Base-by-base conservation (phyloP, 2,888 invertebrate genomes). In the Hymenopus coronatus region DNA sequence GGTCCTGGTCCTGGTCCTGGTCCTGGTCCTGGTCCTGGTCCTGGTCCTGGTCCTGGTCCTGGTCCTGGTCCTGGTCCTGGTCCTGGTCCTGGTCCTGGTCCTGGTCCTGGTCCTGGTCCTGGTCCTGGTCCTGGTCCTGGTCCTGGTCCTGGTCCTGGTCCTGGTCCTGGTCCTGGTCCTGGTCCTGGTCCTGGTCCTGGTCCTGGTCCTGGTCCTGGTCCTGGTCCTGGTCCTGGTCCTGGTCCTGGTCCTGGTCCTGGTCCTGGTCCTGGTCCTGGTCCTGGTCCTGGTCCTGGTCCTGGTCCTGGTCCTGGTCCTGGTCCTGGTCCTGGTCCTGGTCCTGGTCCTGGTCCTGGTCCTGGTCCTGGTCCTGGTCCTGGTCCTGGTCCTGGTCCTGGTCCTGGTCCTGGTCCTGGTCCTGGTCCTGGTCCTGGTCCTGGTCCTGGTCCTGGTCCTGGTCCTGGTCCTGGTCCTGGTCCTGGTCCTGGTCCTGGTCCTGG, bases 1-100 rank as follows among this genome's bases (percentile, higher is more conserved):
- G 84, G 84, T 84, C 84, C 84, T 84, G 84, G 81, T 81, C 84
- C 84, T 84, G 84, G 84, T 84, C 84, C 84, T 84, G 84, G 84
- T 84, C 84, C 84, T 84, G 84, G 81, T 81, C 84, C 84, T 84
- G 84, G 84, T 84, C 84, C 84, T 84, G 84, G 84, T 84, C 84
- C 84, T 84, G 84, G 81, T 81, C 84, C 84, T 84, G 84, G 84
- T 84, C 84, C 84, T 84, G 84, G 84, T 84, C 84, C 84, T 84
- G 84, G 81, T 81, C 84, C 84, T 84, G 84, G 84, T 84, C 84
- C 84, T 84, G 84, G 84, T 84, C 84, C 84, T 84, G 84, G 81
- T 81, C 84, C 84, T 84, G 84, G 84, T 84, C 84, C 84, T 84
- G 84, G 84, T 84, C 84, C 84, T 84, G 84, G 81, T 81, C 84